A percentile compares a stretch with the other conserved stretches of the same genome.
phyloP scores from a whole-genome alignment of 2,113 vertebrate genomes.

The Reinhardtius hippoglossoides region DNA sequence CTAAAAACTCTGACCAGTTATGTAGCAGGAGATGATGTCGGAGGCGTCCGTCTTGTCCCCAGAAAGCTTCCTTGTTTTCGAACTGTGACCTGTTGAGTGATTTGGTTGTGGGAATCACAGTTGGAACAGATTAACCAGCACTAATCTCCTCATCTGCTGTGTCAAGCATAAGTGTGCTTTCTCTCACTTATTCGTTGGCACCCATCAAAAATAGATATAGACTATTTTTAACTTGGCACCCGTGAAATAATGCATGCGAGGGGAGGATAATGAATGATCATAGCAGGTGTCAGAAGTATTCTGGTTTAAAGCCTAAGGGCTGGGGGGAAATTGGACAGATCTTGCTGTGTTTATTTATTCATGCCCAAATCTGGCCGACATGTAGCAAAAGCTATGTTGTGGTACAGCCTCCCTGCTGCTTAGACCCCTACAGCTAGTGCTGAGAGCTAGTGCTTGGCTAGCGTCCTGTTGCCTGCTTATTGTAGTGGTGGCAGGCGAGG shows the following conservation, averaged over 20 bases:
- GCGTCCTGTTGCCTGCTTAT: conserved; percentile 66
- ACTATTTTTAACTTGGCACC: conserved; percentile 63
- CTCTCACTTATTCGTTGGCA: conserved; percentile 54
- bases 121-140: conserved; percentile 60
- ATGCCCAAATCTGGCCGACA: conserved; percentile 64
- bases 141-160: conserved; percentile 72
- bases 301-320: conserved; percentile 44
- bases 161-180: conserved; percentile 57
- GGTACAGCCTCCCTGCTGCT: conserved; percentile 47
- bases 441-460: conserved; percentile 67
- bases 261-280: conserved; percentile 60
- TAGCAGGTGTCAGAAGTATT: conserved; percentile 70
- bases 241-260: conserved; percentile 64
- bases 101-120: conserved; percentile 52
- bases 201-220: conserved; percentile 49
- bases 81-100: conserved; percentile 71
- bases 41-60: neutral
- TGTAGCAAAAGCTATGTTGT: conserved; percentile 61
- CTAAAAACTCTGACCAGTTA: neutral
- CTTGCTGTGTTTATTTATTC: conserved; percentile 69
- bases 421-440: conserved; percentile 55
- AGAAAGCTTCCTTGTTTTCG: conserved; percentile 52
- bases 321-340: conserved; percentile 62
- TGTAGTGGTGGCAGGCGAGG: conserved; percentile 65
- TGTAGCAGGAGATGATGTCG: neutral